A percentile compares a stretch with the other conserved stretches of the same genome.
These are phyloP conservation scores for Anguilla megastoma DNA, from an alignment of 2,797 vertebrate genomes.

Conservation along the genomic window DNA sequence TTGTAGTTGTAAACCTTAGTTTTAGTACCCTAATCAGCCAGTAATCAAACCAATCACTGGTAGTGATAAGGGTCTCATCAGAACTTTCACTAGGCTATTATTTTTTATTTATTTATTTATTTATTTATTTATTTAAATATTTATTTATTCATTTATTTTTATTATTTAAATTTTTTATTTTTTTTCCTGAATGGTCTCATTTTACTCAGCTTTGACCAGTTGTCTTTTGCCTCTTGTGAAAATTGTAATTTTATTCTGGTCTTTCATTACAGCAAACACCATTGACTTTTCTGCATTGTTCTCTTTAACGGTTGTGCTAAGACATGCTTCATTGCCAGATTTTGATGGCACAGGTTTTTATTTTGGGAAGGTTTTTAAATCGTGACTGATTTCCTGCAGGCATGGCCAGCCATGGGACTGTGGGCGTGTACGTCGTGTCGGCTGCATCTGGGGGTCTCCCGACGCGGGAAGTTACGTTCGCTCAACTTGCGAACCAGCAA, in stretches of 20 bases:
- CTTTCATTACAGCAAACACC: background rate
- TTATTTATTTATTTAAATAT: too few species aligned
- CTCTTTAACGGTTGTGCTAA: background rate
- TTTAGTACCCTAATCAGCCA: background rate
- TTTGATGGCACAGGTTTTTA: background rate
- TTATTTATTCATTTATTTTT: too few species aligned
- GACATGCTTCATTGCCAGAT: background rate
- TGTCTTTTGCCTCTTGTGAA: background rate
- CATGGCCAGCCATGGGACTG: constrained; percentile 52
- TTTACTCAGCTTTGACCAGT: background rate
- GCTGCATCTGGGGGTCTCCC: constrained; percentile 88
- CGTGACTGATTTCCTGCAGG: constrained; percentile 53
- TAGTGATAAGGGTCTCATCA: too few species aligned
- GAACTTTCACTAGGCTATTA: too few species aligned
- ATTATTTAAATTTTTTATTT: background rate
- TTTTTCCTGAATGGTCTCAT: background rate
- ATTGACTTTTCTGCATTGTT: background rate
- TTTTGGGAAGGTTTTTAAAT: background rate
- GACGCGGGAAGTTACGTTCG: constrained; percentile 80
- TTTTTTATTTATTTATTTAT: too few species aligned
- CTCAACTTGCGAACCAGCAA: constrained; percentile 71
- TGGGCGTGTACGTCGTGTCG: constrained; percentile 76
- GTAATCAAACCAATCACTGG: too few species aligned
- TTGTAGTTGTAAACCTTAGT: background rate
- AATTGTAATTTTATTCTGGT: background rate